Conservation (phyloP, 2,113 vertebrate genomes). For the Ammodytes dubius region DNA sequence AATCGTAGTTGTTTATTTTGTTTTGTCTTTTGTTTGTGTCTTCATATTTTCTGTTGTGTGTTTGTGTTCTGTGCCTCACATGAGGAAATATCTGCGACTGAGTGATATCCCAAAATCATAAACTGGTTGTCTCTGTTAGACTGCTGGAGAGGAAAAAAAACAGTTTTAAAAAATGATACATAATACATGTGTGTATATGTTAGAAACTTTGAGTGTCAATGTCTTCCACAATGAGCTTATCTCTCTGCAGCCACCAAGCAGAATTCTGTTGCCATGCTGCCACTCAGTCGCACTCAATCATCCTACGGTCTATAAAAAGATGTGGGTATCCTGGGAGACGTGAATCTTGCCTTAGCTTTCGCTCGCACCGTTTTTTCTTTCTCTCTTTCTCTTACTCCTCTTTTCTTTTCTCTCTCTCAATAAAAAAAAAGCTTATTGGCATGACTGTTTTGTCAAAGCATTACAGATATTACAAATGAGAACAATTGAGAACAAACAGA, state of each 20-base stretch:
- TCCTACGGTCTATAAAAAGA: conserved; percentile 82
- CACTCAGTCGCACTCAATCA: conserved; percentile 77
- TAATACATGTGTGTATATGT: neutral
- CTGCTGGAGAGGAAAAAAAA: conserved; percentile 11
- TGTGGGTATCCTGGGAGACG: conserved; percentile 82
- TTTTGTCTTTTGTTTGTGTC: no score
- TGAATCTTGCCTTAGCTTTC: conserved; percentile 72
- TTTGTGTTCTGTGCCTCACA: neutral
- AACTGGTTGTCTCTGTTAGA: conserved; percentile 9
- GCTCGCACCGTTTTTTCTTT: conserved; percentile 30
- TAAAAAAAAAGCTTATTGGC: no score
- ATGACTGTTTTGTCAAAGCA: no score
- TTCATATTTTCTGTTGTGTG: no score
- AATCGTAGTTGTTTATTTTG: no score
- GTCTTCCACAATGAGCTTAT: conserved; percentile 59
- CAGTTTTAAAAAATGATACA: conserved; percentile 11
- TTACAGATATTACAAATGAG: no score
- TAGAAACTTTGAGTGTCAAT: conserved; percentile 49
- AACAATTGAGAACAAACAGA: no score
- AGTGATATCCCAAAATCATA: conserved; percentile 31
- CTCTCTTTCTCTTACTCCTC: conserved; percentile 25
- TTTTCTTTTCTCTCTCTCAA: neutral
- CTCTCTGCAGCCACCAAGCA: conserved; percentile 64
- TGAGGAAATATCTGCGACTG: conserved; percentile 13
- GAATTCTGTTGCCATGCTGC: conserved; percentile 79